These are phyloP conservation scores for Callimico goeldii DNA, from an alignment of 2,797 vertebrate species.

Conservation along the genomic window DNA sequence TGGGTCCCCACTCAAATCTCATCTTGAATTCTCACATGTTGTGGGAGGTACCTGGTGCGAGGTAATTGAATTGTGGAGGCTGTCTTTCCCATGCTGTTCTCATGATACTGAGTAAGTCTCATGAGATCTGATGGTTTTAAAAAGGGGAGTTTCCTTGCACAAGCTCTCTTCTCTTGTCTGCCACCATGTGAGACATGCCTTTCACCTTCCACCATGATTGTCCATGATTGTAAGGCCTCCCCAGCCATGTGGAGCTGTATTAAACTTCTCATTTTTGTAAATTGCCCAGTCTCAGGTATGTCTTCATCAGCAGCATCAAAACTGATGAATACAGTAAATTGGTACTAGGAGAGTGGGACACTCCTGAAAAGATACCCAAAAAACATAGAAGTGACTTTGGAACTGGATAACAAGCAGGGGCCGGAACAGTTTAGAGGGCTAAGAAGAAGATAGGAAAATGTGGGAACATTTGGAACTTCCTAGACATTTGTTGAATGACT, in stretches of 20 bases:
- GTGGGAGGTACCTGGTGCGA: background rate
- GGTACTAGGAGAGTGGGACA: background rate
- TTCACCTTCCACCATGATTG: background rate
- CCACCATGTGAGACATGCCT: background rate
- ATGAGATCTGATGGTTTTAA: background rate
- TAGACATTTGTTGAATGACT: background rate
- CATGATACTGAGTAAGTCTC: background rate
- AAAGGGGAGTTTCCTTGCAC: background rate
- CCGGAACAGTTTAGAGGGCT: background rate
- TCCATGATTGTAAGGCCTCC: background rate
- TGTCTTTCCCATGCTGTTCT: background rate
- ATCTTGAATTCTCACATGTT: background rate
- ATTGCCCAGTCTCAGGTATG: background rate
- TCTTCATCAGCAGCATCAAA: background rate
- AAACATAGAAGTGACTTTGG: background rate
- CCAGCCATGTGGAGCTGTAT: background rate
- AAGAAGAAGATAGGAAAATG: background rate
- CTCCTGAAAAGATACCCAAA: background rate
- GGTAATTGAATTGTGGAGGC: background rate
- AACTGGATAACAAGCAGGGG: background rate
- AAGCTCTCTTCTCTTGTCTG: background rate
- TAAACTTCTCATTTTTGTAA: background rate
- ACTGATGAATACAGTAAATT: background rate
- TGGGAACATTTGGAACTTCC: background rate
- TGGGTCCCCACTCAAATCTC: background rate